These are phyloP conservation scores for Hemithea aestivaria DNA, from an alignment of 2,888 invertebrate species.

Conservation along the genomic window DNA sequence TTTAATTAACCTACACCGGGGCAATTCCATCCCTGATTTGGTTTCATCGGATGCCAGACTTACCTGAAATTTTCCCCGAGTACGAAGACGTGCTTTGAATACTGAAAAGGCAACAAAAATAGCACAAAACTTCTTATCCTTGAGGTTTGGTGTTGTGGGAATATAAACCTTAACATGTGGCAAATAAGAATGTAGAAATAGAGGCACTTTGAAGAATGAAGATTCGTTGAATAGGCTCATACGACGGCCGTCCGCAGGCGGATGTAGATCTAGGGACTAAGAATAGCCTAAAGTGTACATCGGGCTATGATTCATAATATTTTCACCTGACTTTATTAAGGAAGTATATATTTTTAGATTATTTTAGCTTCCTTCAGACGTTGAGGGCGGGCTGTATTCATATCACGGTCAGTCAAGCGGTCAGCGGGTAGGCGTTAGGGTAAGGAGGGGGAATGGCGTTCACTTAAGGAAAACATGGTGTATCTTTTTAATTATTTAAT, in stretches of 20 bases:
- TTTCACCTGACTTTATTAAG: too few species aligned
- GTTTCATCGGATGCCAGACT: slow-evolving; percentile 2
- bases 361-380: too few species aligned
- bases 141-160: not conserved
- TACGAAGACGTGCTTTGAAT: slow-evolving; percentile 11
- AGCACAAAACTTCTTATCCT: slow-evolving; percentile 1
- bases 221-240: not conserved
- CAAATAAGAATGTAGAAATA: not conserved
- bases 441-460: too few species aligned
- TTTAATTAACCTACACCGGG: too few species aligned
- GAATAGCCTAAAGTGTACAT: not conserved
- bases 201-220: not conserved
- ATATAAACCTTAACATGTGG: not conserved
- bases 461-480: too few species aligned
- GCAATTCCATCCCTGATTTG: slow-evolving; percentile 4
- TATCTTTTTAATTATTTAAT: too few species aligned
- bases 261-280: not conserved
- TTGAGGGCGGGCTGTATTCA: too few species aligned
- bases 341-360: too few species aligned
- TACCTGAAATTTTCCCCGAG: slow-evolving; percentile 6
- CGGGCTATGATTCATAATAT: too few species aligned
- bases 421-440: too few species aligned
- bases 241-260: slow-evolving; percentile 1
- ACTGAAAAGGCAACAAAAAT: slow-evolving; percentile 7
- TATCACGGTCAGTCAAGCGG: too few species aligned